Conservation (phyloP, 2,888 invertebrate genomes). For the Homarus gammarus region DNA sequence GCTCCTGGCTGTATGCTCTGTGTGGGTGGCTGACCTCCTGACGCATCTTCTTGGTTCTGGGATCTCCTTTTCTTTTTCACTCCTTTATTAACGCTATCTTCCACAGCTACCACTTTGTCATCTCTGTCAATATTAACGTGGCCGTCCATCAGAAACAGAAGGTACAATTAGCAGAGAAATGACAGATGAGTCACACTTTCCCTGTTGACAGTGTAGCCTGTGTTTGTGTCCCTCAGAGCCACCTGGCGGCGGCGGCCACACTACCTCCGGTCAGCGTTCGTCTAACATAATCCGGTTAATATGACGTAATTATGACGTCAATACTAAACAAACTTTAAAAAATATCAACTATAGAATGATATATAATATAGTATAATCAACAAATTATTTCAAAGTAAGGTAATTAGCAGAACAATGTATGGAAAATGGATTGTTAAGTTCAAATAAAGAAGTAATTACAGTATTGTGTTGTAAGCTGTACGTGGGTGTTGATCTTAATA, state of each 20-base stretch:
- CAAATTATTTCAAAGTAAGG: no score
- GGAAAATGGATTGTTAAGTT: no score
- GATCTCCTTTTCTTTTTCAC: constrained; percentile 86
- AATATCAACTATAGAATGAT: no score
- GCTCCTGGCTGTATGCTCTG: not conserved
- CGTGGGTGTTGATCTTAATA: no score
- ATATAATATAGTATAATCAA: no score
- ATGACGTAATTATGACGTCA: no score
- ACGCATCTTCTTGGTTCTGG: constrained; percentile 39
- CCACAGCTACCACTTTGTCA: constrained; percentile 48
- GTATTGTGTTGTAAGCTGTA: no score
- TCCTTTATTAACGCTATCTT: constrained; percentile 49
- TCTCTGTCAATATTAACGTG: constrained; percentile 66
- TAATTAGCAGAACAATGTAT: no score
- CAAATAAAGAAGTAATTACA: no score
- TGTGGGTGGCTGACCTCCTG: constrained; percentile 24
- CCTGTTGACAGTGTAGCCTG: not conserved
- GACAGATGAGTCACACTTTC: not conserved
- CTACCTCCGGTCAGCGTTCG: no score
- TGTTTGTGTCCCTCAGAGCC: constrained; percentile 34
- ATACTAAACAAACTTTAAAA: no score
- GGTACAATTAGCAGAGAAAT: not conserved
- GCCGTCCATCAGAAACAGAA: constrained; percentile 38
- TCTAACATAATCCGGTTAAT: no score
- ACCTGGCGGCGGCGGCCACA: not conserved